Conservation (phyloP, 2,797 vertebrate genomes). For the Platyrinchus mystaceus region DNA sequence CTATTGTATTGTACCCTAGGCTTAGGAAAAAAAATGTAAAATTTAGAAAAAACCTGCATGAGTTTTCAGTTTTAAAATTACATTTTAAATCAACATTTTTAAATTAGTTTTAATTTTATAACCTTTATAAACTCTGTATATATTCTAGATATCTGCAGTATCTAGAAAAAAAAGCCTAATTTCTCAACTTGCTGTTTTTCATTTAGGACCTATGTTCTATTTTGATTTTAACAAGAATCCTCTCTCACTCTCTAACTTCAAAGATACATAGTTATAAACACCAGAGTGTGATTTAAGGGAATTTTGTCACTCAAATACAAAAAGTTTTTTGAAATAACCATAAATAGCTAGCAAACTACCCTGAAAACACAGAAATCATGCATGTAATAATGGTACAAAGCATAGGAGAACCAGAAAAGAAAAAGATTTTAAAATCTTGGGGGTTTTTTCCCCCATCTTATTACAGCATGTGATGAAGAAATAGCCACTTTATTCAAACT, state of each 20-base stretch:
- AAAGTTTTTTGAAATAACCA: not conserved
- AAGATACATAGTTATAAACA: not conserved
- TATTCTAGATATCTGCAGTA: not conserved
- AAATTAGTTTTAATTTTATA: not conserved
- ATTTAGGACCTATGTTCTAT: not conserved
- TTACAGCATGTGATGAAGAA: not conserved
- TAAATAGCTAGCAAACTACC: not conserved
- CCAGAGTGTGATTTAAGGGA: not conserved
- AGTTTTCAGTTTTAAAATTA: not conserved
- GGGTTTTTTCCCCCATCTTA: fast-evolving
- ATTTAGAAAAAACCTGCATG: not conserved
- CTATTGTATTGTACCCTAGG: not conserved
- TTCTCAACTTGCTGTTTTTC: not conserved
- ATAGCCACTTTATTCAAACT: not conserved
- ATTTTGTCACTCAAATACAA: not conserved
- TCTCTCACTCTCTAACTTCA: not conserved
- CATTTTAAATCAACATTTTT: not conserved
- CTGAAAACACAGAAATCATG: not conserved
- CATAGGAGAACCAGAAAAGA: not conserved
- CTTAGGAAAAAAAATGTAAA: not conserved
- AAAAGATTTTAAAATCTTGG: not conserved
- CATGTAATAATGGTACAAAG: not conserved
- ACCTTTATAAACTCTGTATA: not conserved
- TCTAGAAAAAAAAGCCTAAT: not conserved
- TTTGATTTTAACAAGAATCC: not conserved